A percentile compares a stretch with the other conserved stretches of the same genome.
These are phyloP conservation scores for Podabrus alpinus DNA, from an alignment of 2,888 invertebrate genomes.

Conservation along the genomic window DNA sequence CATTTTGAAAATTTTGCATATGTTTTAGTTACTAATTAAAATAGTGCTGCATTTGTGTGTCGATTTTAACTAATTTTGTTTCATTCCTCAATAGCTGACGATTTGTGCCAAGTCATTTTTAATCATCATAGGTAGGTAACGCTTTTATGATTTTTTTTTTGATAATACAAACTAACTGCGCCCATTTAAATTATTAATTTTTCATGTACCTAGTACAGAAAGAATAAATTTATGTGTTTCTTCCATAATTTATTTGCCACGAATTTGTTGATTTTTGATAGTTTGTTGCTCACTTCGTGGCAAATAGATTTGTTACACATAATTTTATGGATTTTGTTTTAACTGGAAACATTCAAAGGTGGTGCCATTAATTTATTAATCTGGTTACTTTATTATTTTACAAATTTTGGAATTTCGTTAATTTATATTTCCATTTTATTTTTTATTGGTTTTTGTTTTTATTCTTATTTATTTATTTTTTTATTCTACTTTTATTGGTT, in stretches of 20 bases:
- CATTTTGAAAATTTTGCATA: background rate
- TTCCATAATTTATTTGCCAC: background rate
- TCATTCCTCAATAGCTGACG: conserved; percentile 45
- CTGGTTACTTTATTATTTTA: no score
- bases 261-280: background rate
- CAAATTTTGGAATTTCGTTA: no score
- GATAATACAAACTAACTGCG: background rate
- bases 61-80: background rate
- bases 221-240: background rate
- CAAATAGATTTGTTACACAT: background rate
- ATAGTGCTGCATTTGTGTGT: conserved; percentile 2
- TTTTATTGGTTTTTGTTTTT: no score
- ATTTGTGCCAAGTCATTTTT: conserved; percentile 52
- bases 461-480: no score
- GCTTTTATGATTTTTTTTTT: background rate
- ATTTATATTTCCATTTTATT: no score
- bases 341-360: background rate
- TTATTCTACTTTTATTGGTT: no score
- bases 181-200: background rate
- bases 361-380: background rate
- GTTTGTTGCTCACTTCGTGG: background rate
- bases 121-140: conserved; percentile 49
- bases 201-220: background rate
- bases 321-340: background rate
- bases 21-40: background rate